A percentile compares a stretch with the other conserved stretches of the same genome.
phyloP scores from a whole-genome alignment of 2,888 invertebrate species.

The Drosophila limbata region DNA sequence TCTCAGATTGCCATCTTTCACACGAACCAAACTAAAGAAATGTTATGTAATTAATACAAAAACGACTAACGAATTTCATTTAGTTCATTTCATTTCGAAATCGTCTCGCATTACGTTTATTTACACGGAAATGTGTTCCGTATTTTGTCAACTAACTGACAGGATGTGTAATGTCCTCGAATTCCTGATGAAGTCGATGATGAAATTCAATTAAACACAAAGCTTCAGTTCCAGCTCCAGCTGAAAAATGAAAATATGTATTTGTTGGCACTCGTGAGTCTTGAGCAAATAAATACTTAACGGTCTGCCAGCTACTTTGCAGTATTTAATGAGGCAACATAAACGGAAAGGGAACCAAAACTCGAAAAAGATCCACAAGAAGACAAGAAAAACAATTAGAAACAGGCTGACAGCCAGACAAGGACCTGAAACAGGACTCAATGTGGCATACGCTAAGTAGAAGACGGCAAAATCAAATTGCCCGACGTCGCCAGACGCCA shows the following conservation, averaged over 20 bases:
- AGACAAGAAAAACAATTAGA: conserved; percentile 55
- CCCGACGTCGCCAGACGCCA: conserved; percentile 55
- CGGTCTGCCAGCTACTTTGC: conserved; percentile 56
- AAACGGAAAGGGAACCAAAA: conserved; percentile 5
- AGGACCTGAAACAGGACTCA: conserved; percentile 55
- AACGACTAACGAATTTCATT: conserved; percentile 13
- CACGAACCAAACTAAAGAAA: conserved; percentile 42
- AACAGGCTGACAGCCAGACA: conserved; percentile 37
- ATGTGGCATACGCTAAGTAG: conserved; percentile 52
- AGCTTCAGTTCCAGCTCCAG: conserved; percentile 6
- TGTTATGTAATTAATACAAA: conserved; percentile 61
- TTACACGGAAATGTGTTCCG: conserved; percentile 54
- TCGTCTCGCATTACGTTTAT: conserved; percentile 48
- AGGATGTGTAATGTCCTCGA: conserved; percentile 39
- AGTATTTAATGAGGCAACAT: conserved; percentile 53
- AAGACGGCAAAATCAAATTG: conserved; percentile 49
- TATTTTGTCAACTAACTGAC: conserved; percentile 53
- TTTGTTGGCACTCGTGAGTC: conserved; percentile 24
- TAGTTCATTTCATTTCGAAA: conserved; percentile 18
- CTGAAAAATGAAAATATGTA: conserved; percentile 13
- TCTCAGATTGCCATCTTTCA: conserved; percentile 39
- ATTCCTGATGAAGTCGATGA: not conserved
- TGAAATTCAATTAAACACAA: conserved; percentile 44
- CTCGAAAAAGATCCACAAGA: conserved; percentile 33
- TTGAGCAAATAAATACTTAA: conserved; percentile 59